Conservation (phyloP, 2,797 vertebrate species). For the Chelidonichthys spinosus region DNA sequence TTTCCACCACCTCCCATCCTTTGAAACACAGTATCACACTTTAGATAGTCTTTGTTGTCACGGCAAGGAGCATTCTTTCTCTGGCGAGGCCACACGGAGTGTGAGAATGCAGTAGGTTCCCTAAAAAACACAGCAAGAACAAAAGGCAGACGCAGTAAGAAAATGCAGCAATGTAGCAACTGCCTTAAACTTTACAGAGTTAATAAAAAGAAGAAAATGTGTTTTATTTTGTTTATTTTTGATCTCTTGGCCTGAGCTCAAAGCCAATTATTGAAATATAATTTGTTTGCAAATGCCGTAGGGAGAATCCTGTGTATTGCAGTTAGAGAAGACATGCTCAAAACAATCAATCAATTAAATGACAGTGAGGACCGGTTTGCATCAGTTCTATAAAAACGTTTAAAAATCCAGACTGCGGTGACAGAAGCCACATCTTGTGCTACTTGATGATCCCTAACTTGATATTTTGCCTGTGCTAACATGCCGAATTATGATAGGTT, state of each 20-base stretch:
- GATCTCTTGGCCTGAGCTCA: not conserved
- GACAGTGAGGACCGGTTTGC: not conserved
- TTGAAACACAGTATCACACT: slow-evolving; percentile 82
- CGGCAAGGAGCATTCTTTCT: slow-evolving; percentile 75
- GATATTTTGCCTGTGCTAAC: slow-evolving; percentile 31
- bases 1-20: slow-evolving; percentile 76
- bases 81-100: slow-evolving; percentile 65
- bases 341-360: not conserved
- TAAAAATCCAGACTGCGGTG: not conserved
- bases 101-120: slow-evolving; percentile 71
- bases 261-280: not conserved
- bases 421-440: slow-evolving; percentile 4
- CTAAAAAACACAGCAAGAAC: slow-evolving; percentile 55
- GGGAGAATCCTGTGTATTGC: not conserved
- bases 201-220: not conserved
- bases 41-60: slow-evolving; percentile 81
- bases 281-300: not conserved
- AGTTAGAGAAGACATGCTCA: slow-evolving; percentile 12
- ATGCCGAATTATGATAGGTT: slow-evolving; percentile 9
- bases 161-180: slow-evolving; percentile 40
- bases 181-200: slow-evolving; percentile 1
- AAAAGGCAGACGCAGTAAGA: slow-evolving; percentile 45
- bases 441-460: slow-evolving; percentile 10
- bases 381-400: not conserved
- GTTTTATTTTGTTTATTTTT: slow-evolving; percentile 8